These are phyloP conservation scores for Bombus consobrinus DNA, from an alignment of 1,140 invertebrate species.

Conservation along the genomic window DNA sequence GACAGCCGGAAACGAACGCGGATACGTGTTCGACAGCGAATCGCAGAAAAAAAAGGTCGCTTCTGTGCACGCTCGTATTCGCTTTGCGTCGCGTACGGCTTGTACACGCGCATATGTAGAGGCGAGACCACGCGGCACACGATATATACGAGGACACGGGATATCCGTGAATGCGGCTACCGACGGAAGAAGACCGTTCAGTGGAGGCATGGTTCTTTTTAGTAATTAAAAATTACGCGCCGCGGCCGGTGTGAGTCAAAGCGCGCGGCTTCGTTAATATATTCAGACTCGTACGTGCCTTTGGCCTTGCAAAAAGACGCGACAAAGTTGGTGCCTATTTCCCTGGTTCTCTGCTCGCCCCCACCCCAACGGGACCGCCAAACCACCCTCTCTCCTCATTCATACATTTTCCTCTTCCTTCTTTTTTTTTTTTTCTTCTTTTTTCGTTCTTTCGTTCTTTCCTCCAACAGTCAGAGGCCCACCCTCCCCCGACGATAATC, in stretches of 20 bases:
- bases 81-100: neutral
- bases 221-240: conserved; percentile 70
- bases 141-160: conserved; percentile 47
- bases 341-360: conserved; percentile 11
- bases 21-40: conserved; percentile 28
- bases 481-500: conserved; percentile 20
- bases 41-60: conserved; percentile 15
- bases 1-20: conserved; percentile 21
- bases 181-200: conserved; percentile 36
- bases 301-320: conserved; percentile 51
- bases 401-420: conserved; percentile 5
- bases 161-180: conserved; percentile 53
- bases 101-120: neutral
- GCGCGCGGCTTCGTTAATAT: conserved; percentile 64
- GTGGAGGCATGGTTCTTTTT: conserved; percentile 55
- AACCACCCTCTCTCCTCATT: conserved; percentile 11
- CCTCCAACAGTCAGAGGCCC: neutral
- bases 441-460: neutral
- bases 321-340: conserved; percentile 54
- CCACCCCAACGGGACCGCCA: neutral
- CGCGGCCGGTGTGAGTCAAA: conserved; percentile 54
- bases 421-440: neutral
- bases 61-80: neutral
- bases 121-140: conserved; percentile 36
- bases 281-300: conserved; percentile 51